Percentiles rank a stretch among this genome's conserved stretches.
These are phyloP conservation scores for Amphipoea oculea DNA, from an alignment of 2,888 invertebrate species.

Conservation along the genomic window DNA sequence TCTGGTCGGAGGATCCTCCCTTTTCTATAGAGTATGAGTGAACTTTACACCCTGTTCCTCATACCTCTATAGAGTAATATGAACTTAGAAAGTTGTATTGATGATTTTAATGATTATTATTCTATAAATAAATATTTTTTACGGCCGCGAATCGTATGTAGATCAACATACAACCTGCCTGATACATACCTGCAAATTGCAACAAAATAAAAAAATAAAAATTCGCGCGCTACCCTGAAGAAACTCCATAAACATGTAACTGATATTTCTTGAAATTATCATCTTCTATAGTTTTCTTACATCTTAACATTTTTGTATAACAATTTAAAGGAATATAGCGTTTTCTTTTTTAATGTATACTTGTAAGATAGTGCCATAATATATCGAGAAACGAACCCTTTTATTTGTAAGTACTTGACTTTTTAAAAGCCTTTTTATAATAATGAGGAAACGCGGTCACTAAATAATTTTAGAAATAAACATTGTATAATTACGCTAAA, in stretches of 20 bases:
- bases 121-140: neutral
- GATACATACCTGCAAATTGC: neutral
- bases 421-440: conserved; percentile 3
- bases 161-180: neutral
- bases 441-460: neutral
- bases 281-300: conserved; percentile 52
- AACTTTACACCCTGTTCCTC: no score
- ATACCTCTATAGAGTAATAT: no score
- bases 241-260: conserved; percentile 25
- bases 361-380: conserved; percentile 61
- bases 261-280: conserved; percentile 32
- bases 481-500: neutral
- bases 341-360: conserved; percentile 35
- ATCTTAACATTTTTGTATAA: conserved; percentile 52
- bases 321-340: conserved; percentile 40
- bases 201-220: neutral
- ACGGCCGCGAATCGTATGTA: neutral
- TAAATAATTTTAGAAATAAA: neutral
- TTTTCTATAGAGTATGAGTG: no score
- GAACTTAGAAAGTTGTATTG: no score
- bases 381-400: conserved; percentile 17
- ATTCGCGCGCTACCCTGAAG: neutral
- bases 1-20: no score
- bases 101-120: no score
- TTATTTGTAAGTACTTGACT: neutral